These are phyloP conservation scores for Pelosia muscerda DNA, from an alignment of 2,888 invertebrate species.

Conservation along the genomic window DNA sequence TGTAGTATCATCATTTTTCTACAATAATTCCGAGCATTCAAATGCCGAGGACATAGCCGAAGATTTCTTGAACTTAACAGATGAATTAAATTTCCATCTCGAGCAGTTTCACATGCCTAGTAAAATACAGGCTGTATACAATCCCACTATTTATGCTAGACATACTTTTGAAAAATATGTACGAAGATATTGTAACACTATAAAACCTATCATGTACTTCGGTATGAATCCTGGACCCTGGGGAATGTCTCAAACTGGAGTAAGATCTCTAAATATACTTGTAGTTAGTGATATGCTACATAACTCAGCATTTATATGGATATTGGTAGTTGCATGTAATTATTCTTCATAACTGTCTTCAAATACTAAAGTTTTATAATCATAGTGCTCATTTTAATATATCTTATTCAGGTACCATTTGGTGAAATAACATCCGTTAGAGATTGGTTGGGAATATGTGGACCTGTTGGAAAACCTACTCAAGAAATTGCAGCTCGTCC, in stretches of 20 bases:
- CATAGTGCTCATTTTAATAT: neutral
- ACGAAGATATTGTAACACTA: conserved; percentile 88
- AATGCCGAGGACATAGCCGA: conserved; percentile 53
- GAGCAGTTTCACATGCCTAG: conserved; percentile 79
- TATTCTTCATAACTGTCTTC: neutral
- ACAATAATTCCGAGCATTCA: conserved; percentile 23
- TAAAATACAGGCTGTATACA: conserved; percentile 91
- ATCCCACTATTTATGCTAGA: conserved; percentile 94
- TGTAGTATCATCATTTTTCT: conserved; percentile 74
- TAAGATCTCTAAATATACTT: conserved; percentile 69
- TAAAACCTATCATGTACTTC: conserved; percentile 92
- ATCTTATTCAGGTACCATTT: conserved; percentile 91
- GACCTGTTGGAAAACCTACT: conserved; percentile 89
- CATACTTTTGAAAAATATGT: conserved; percentile 92
- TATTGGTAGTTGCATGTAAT: neutral
- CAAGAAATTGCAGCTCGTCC: conserved; percentile 90
- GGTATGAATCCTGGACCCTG: conserved; percentile 99
- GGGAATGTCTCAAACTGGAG: conserved; percentile 98
- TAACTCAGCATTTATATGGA: neutral
- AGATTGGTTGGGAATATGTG: conserved; percentile 92
- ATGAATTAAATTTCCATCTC: conserved; percentile 78
- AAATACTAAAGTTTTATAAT: neutral
- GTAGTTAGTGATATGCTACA: neutral
- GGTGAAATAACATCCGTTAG: conserved; percentile 93
- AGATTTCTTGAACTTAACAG: conserved; percentile 68